Percentiles rank a stretch among this genome's conserved stretches.
phyloP scores from a whole-genome alignment of 2,797 vertebrate species.

The Carduelis carduelis region DNA sequence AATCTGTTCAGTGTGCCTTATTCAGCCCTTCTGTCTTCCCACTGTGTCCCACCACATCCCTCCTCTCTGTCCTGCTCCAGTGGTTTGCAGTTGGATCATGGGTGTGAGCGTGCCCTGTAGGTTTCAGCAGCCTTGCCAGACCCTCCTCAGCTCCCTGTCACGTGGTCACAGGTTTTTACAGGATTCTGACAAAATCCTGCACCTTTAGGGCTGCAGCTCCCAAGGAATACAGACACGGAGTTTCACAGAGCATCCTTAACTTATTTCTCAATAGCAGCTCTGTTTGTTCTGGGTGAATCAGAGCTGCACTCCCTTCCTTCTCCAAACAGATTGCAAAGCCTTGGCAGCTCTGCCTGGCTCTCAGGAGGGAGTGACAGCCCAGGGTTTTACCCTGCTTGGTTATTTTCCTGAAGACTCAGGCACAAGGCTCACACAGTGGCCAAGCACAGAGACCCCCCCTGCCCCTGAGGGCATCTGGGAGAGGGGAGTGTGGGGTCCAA shows the following conservation, averaged over 20 bases:
- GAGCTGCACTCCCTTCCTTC: neutral
- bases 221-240: neutral
- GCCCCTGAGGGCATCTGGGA: fast-evolving
- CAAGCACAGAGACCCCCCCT: neutral
- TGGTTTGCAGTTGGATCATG: neutral
- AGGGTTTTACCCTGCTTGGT: neutral
- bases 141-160: neutral
- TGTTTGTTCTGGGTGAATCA: neutral
- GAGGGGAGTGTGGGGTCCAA: fast-evolving
- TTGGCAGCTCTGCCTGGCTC: neutral
- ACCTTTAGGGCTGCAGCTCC: neutral
- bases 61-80: neutral
- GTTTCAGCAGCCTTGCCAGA: neutral
- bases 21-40: neutral
- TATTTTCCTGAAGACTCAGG: neutral
- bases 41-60: neutral
- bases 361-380: neutral
- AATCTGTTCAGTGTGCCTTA: conserved; percentile 57
- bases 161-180: neutral
- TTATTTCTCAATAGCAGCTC: neutral
- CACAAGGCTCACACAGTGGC: neutral
- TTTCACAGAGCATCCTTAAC: neutral
- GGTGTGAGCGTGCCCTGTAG: neutral
- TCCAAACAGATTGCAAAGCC: neutral
- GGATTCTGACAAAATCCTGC: neutral